Base-by-base conservation (phyloP, 2,797 vertebrate genomes). In the Columba guinea region DNA sequence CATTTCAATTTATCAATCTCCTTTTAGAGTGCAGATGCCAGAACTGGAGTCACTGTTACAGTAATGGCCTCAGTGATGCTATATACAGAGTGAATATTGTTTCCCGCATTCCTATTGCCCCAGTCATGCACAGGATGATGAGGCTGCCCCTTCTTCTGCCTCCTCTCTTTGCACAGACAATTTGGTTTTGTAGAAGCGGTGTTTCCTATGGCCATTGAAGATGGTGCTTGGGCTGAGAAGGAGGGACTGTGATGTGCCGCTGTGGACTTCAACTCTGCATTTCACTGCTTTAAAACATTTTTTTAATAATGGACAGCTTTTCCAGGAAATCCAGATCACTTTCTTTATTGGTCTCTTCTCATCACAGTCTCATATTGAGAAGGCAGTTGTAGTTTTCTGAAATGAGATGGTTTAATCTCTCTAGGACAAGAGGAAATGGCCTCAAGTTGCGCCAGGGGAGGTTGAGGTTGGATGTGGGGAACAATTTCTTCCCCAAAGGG, bases 1-100 rank as follows among this genome's bases (percentile, higher is more conserved):
- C 82, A 59, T 85, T 87, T 8, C 90, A 52, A 82, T 95, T 92
- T 91, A 52, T 79, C 91, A 71, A 13, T 55, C 73, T 93, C 82
- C 62, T 89, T n/a, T 35, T 65, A 71, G 79, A 70, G 55, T 1
- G 1, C 75, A 64, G 90, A 93, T 87, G 78, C 82, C 89, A 67
- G 39, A 56, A 22, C 71, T 5, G 48, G 44, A 32, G 11, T 27
- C 2, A 0, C 46, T 79, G 24, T 59, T 60, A 7, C 84, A 82
- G 58, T 0, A 23, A 75, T 30, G 73, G 46, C 6, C 63, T 90
- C 83, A 67, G 58, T 27, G 41, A 37, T 8, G 65, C 73, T 27
- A 26, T 37, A 10, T 39, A 93, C 85, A 94, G 84, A 76, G 81
- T 73, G 89, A 75, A 65, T n/a, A 65, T 71, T 94, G 91, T 89